Conservation (phyloP, 2,113 vertebrate genomes). For the Columbina picui region DNA sequence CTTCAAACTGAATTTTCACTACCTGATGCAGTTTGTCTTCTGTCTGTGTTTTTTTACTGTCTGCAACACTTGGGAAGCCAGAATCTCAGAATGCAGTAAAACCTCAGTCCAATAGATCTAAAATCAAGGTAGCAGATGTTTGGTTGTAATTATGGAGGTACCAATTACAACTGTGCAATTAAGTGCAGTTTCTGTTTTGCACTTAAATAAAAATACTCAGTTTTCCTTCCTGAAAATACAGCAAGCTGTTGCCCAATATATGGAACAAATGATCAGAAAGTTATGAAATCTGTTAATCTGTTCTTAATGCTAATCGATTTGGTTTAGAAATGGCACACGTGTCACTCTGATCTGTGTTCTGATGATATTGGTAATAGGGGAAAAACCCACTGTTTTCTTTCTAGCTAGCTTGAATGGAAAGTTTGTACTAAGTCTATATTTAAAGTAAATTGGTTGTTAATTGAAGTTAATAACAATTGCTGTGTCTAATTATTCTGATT, state of each 20-base stretch:
- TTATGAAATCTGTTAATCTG: not conserved
- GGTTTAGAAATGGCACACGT: not conserved
- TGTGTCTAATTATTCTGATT: constrained; percentile 22
- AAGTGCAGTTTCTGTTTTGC: not conserved
- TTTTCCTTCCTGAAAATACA: not conserved
- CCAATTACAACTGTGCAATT: not conserved
- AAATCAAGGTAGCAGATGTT: not conserved
- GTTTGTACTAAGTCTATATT: not conserved
- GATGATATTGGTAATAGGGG: rapidly evolving
- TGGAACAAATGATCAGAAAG: not conserved
- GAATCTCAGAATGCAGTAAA: not conserved
- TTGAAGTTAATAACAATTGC: not conserved
- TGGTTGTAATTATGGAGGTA: not conserved
- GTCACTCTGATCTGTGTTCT: not conserved
- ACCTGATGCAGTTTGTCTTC: not conserved
- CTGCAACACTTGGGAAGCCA: not conserved
- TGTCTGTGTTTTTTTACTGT: not conserved
- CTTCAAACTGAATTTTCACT: not conserved
- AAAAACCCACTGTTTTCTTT: not conserved
- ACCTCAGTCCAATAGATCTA: not conserved
- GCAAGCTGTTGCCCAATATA: not conserved
- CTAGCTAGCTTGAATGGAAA: not conserved
- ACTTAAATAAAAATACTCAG: not conserved
- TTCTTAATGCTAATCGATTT: not conserved
- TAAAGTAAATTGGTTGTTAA: not conserved